Conservation (phyloP, 2,113 vertebrate species). For the Oncorhynchus mykiss region DNA sequence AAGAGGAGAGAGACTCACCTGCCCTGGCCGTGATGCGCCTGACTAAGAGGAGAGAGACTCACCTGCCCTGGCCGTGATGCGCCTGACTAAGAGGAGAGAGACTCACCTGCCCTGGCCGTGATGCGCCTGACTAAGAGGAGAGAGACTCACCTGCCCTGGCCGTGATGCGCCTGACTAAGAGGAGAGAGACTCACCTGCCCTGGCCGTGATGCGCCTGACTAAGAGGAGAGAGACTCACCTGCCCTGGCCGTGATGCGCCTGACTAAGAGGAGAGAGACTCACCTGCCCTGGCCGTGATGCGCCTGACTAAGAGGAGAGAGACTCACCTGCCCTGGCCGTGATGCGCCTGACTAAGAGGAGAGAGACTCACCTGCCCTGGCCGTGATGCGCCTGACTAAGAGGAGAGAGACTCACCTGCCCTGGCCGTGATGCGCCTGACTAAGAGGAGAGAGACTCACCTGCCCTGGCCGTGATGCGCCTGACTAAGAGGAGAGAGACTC, state of each 20-base stretch:
- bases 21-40: slow-evolving; percentile 75
- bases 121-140: slow-evolving; percentile 54
- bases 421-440: slow-evolving; percentile 69
- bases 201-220: slow-evolving; percentile 69
- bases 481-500: slow-evolving; percentile 25
- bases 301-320: not conserved
- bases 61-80: slow-evolving; percentile 86
- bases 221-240: slow-evolving; percentile 74
- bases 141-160: slow-evolving; percentile 79
- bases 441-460: slow-evolving; percentile 74
- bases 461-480: slow-evolving; percentile 75
- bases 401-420: slow-evolving; percentile 78
- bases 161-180: slow-evolving; percentile 64
- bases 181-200: slow-evolving; percentile 78
- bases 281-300: slow-evolving; percentile 86
- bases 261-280: slow-evolving; percentile 25
- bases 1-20: slow-evolving; percentile 74
- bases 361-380: slow-evolving; percentile 79
- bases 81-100: not conserved
- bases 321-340: slow-evolving; percentile 83
- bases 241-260: slow-evolving; percentile 75
- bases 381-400: slow-evolving; percentile 64
- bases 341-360: slow-evolving; percentile 54
- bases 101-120: slow-evolving; percentile 83
- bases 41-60: slow-evolving; percentile 25